Evolutionary conservation across 2,888 invertebrate genomes (phyloP), one percentile per base, ranked within the genome.

Genomic region (Halictus quadricinctus): DNA sequence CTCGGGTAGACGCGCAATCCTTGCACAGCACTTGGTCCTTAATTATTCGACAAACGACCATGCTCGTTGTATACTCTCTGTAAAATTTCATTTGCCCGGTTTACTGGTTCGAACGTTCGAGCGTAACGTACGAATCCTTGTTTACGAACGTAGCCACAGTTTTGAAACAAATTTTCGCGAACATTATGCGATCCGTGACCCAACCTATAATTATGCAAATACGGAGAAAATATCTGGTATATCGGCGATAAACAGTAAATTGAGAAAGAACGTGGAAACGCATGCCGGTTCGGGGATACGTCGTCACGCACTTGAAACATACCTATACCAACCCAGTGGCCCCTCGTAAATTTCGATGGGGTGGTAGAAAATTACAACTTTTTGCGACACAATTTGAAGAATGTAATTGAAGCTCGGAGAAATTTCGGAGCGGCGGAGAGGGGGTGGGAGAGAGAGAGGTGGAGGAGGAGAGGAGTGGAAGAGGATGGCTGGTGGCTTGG

Each of bases 361-460:
- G 0, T 15, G 64, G 36, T 36, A 29, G 18, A 18, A 64, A 29
- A 64, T 36, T 64, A 36, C 29, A 64, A 29, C 29, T 36, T 64
- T 64, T 29, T 29, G 15, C 64, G 29, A 8, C 8, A 64, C 8
- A 29, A 29, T 64, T 64, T 64, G 29, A 41, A n/a, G 41, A 69
- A 69, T 36, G 41, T n/a, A 76, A 76, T 76, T 76, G 36, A 76
- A 36, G 46, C n/a, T 36, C 36, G n/a, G 7, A n/a, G 36, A 36
- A 29, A 48, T 36, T 29, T 41, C 8, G 21, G 46, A 0, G 1
- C 29, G 29, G 54, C 21, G 21, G 21, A 8, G 8, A 1, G 10
- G 21, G 54, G 50, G n/a, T n/a, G n/a, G 21, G 29, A 1, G 29
- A 1, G 29, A 29, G 29, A 41, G 7, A 6, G 43, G 43, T 0